phyloP scores from a whole-genome alignment of 2,888 invertebrate genomes.

The Osmoderma eremita region DNA sequence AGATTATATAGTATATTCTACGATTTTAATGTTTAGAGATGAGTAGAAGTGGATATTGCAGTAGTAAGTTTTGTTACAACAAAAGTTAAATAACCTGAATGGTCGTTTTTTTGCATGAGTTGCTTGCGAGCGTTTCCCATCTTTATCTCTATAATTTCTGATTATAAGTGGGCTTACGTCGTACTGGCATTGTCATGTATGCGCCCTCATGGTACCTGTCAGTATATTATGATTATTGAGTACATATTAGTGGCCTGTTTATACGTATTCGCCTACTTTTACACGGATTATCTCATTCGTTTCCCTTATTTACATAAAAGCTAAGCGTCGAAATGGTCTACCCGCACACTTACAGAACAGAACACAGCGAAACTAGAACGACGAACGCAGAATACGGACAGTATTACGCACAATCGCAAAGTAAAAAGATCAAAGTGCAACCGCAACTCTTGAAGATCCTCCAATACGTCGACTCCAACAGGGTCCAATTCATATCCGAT shows the following conservation, averaged over 20 bases:
- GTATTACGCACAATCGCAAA: slow-evolving; percentile 54
- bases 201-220: slow-evolving; percentile 5
- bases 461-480: slow-evolving; percentile 61
- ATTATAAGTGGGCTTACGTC: slow-evolving; percentile 5
- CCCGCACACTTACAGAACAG: slow-evolving; percentile 60
- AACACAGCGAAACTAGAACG: slow-evolving; percentile 62
- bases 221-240: slow-evolving; percentile 50
- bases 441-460: slow-evolving; percentile 59
- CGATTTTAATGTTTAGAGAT: too few relatives aligned
- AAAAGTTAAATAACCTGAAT: too few relatives aligned
- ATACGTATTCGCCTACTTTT: slow-evolving; percentile 60
- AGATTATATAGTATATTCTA: too few relatives aligned
- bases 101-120: too few relatives aligned
- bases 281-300: slow-evolving; percentile 59
- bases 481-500: slow-evolving; percentile 56
- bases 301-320: slow-evolving; percentile 58
- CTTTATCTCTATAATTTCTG: neutral
- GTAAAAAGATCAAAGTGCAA: slow-evolving; percentile 59
- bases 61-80: too few relatives aligned
- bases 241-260: slow-evolving; percentile 57
- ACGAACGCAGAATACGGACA: slow-evolving; percentile 60
- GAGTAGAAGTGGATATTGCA: too few relatives aligned
- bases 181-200: slow-evolving; percentile 1
- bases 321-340: slow-evolving; percentile 55
- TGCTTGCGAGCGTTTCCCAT: too few relatives aligned